Conservation (phyloP, 2,888 invertebrate species). For the Ophion costatus region DNA sequence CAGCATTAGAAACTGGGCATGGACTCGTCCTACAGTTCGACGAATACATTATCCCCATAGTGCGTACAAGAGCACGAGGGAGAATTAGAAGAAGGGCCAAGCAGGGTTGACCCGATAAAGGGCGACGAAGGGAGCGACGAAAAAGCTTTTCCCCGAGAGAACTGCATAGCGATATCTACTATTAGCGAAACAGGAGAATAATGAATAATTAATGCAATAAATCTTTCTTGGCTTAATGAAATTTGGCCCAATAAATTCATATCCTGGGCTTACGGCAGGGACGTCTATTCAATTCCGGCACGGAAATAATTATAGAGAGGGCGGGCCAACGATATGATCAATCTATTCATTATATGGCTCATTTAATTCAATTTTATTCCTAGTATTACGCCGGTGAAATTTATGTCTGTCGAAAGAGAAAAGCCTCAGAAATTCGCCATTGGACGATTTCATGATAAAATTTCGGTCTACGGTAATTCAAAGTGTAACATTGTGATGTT, state of each 20-base stretch:
- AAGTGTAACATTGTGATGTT: too few relatives aligned
- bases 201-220: slow-evolving; percentile 58
- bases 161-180: slow-evolving; percentile 33
- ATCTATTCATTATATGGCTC: slow-evolving; percentile 52
- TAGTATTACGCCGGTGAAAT: neutral
- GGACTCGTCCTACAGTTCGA: slow-evolving; percentile 37
- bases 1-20: neutral
- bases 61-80: slow-evolving; percentile 23
- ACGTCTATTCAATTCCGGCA: slow-evolving; percentile 42
- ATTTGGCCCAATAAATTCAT: slow-evolving; percentile 35
- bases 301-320: slow-evolving; percentile 50
- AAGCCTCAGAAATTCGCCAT: neutral
- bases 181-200: slow-evolving; percentile 57
- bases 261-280: neutral
- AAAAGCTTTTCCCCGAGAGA: slow-evolving; percentile 12
- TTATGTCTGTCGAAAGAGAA: slow-evolving; percentile 18
- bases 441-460: neutral
- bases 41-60: slow-evolving; percentile 57
- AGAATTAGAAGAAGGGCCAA: slow-evolving; percentile 29
- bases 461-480: too few relatives aligned
- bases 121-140: slow-evolving; percentile 8
- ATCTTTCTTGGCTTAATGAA: slow-evolving; percentile 44
- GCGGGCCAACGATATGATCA: slow-evolving; percentile 53
- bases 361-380: slow-evolving; percentile 44
- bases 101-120: neutral